Base-by-base conservation (phyloP, 2,888 invertebrate genomes). In the Atrina japonica region DNA sequence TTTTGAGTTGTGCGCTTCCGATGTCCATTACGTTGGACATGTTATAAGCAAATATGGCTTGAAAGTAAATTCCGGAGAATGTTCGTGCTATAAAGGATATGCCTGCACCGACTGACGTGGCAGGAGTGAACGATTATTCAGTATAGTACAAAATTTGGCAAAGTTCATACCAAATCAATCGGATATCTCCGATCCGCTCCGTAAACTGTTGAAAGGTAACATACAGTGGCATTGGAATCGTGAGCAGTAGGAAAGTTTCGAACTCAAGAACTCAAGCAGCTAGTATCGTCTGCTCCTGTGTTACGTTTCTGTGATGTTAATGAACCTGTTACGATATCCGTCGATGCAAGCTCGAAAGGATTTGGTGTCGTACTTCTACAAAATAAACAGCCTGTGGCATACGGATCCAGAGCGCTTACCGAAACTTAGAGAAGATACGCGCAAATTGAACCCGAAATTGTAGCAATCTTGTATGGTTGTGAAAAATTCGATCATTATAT, bases 381-480 rank as follows among this genome's bases (percentile, higher is more conserved):
- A 21, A 35, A 56, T 16, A 21, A 30, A 2, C 5, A 43, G 9
- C 59, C 59, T 2, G 59, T 59, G 11, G 43, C 59, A 14, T 59
- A 7, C 23, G 63, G 63, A 3, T 49, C 63, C 2, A 2, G 63
- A 30, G 63, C 63, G 2, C 45, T 63, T 3, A 65, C 55, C 7
- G 56, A 66, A 41, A 16, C 58, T 50, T 59, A n/a, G n/a, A n/a
- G n/a, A n/a, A n/a, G n/a, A n/a, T n/a, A n/a, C n/a, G n/a, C n/a
- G n/a, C n/a, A n/a, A 40, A 66, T 66, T n/a, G 66, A 66, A 50
- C 66, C 59, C 25, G 49, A 66, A 25, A 66, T 66, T 59, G 14
- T 67, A 45, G 59, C 67, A 11, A 50, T 67, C 7, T 3, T 67
- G 16, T 67, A 59, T 29, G 59, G n/a, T n/a, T n/a, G n/a, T n/a